These are phyloP conservation scores for Phrynosoma platyrhinos DNA, from an alignment of 2,113 vertebrate genomes.

Conservation along the genomic window DNA sequence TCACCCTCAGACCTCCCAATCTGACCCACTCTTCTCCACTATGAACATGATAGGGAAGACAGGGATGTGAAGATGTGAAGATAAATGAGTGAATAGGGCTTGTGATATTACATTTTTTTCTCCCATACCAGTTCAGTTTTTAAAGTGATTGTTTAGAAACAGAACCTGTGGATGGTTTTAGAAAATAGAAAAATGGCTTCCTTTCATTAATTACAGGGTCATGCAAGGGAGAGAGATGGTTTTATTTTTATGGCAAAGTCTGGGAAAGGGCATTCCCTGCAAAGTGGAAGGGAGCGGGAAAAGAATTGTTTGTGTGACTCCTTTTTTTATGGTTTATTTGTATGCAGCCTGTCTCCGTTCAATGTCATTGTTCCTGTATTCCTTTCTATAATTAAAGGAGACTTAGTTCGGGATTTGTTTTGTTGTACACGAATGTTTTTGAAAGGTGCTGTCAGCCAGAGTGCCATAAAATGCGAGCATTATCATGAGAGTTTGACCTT, in stretches of 20 bases:
- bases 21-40: too few species aligned
- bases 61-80: too few species aligned
- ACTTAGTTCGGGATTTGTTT: neutral
- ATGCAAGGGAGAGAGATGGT: neutral
- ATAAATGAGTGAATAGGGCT: neutral
- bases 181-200: too few species aligned
- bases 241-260: neutral
- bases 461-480: slow-evolving; percentile 18
- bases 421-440: slow-evolving; percentile 10
- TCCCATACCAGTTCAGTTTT: neutral
- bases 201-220: too few species aligned
- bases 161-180: too few species aligned
- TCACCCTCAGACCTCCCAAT: too few species aligned
- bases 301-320: neutral
- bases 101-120: neutral
- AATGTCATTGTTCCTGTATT: neutral
- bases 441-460: neutral
- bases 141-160: neutral
- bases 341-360: neutral
- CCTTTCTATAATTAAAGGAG: neutral
- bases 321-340: neutral
- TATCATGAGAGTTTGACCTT: slow-evolving; percentile 26
- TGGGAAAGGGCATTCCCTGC: neutral
- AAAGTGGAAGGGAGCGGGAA: too few species aligned
- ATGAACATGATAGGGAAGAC: neutral